A percentile compares a stretch with the other conserved stretches of the same genome.
Conservation (phyloP, 2,888 invertebrate genomes). For the Osedax frankpressi region DNA sequence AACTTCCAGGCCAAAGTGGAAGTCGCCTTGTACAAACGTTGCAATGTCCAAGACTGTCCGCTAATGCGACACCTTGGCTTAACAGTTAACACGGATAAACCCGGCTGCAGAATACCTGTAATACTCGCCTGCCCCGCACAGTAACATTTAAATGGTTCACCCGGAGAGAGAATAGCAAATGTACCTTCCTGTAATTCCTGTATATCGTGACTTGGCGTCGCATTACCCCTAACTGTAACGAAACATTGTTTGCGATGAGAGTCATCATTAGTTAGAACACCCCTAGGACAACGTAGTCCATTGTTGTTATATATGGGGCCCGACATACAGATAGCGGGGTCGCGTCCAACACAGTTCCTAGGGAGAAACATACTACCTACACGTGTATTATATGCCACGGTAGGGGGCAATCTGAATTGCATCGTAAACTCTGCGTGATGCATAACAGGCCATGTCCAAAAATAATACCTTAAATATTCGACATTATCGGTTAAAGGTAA, state of each 20-base stretch:
- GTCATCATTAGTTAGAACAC: neutral
- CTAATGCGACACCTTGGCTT: too few species aligned
- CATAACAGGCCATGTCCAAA: constrained; percentile 4
- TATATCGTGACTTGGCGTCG: neutral
- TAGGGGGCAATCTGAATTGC: neutral
- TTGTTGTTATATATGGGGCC: neutral
- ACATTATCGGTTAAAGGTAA: neutral
- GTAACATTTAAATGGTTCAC: neutral
- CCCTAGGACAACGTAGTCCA: neutral
- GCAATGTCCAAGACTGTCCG: too few species aligned
- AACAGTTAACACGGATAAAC: too few species aligned
- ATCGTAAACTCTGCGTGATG: neutral
- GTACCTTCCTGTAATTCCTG: neutral
- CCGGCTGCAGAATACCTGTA: too few species aligned
- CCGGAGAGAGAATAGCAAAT: neutral
- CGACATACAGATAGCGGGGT: neutral
- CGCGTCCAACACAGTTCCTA: neutral
- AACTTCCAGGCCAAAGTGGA: too few species aligned
- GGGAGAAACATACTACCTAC: neutral
- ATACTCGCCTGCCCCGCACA: too few species aligned
- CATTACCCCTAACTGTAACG: neutral
- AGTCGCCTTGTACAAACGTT: too few species aligned
- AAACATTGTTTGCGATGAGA: neutral
- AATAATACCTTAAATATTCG: neutral
- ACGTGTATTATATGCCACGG: neutral